Base-by-base conservation (phyloP, 2,888 invertebrate genomes). In the Trissonchulus sp. region DNA sequence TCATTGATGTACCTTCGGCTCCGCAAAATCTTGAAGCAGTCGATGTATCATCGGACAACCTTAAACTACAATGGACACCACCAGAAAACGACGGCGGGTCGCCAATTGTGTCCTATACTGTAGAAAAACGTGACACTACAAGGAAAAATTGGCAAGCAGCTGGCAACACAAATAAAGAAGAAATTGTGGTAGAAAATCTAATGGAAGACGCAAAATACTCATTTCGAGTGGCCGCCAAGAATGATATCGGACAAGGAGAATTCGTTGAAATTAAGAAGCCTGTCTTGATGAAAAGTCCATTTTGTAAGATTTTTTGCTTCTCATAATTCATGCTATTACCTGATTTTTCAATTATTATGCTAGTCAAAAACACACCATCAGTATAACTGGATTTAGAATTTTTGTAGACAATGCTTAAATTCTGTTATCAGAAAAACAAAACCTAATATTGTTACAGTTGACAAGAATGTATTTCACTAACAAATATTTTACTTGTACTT, bases 1-100 rank as follows among this genome's bases (percentile, higher is more conserved):
- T 93, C 78, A 18, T 28, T n/a, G 75, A 75, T 33, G 73, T 75
- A 8, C 74, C 77, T 1, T 60, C 31, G 3, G 8, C 30, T 23
- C 77, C 77, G 2, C 15, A 3, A 35, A 37, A 78, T 33, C 33
- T 77, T 2, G 30, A 34, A 18, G 62, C 37, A 2, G 71, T 69
- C 8, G 71, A 69, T n/a, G 34, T 69, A 3, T 33, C 71, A 8
- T 34, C 36, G n/a, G 71, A 69, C 28, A 35, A 30, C 3, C 23
- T 69, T 34, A 35, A 93, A 2, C 87, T 96, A 23, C 89, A 90
- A 80, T 94, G 94, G 94, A 89, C 90, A 81, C 90, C 91, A 68
- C 94, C 94, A n/a, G 87, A 88, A 77, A 90, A 90, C 82, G 91
- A 91, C 78, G 94, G 94, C 79, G 94, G 94, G 80, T 90, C 92